These are phyloP conservation scores for Troides aeacus DNA, from an alignment of 2,888 invertebrate species.

Conservation along the genomic window DNA sequence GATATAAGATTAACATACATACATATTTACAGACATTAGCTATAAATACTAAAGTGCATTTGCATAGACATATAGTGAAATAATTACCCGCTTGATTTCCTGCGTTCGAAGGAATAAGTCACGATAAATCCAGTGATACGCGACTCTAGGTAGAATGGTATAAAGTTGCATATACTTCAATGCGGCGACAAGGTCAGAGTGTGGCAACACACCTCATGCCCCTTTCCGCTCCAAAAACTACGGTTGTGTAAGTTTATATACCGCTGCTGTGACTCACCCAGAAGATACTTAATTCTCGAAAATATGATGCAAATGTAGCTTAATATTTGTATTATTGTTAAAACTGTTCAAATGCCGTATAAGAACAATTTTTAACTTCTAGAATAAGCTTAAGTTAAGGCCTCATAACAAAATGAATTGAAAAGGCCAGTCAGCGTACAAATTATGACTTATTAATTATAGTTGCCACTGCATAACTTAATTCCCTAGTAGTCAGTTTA, in stretches of 20 bases:
- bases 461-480: too few species aligned
- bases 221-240: constrained; percentile 77
- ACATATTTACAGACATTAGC: constrained; percentile 3
- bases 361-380: too few species aligned
- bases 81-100: constrained; percentile 27
- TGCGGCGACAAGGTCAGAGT: constrained; percentile 61
- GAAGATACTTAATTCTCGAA: constrained; percentile 23
- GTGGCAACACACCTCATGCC: constrained; percentile 61
- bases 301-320: constrained; percentile 13
- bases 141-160: constrained; percentile 17
- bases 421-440: too few species aligned
- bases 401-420: too few species aligned
- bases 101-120: constrained; percentile 12
- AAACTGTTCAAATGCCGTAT: neutral
- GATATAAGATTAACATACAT: constrained; percentile 3
- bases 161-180: constrained; percentile 28
- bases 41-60: constrained; percentile 22
- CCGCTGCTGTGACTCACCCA: constrained; percentile 24
- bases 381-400: too few species aligned
- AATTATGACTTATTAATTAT: too few species aligned
- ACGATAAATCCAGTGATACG: constrained; percentile 18
- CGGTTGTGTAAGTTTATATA: constrained; percentile 60
- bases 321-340: neutral
- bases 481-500: too few species aligned
- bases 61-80: constrained; percentile 24